phyloP scores from a whole-genome alignment of 2,113 vertebrate species.

The Chunga burmeisteri region DNA sequence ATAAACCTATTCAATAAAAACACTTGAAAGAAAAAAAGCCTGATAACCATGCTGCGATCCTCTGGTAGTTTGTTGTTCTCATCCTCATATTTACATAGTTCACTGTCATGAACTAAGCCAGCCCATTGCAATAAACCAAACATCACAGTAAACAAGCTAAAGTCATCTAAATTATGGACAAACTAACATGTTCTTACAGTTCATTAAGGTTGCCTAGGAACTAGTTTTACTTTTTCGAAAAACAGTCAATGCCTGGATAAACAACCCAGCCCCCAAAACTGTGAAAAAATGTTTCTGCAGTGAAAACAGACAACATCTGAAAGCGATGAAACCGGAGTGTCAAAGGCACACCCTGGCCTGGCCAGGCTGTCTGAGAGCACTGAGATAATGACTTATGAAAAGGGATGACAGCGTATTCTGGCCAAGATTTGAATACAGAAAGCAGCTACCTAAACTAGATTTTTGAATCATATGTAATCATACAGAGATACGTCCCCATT shows the following conservation, averaged over 20 bases:
- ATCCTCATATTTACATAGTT: neutral
- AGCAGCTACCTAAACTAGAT: neutral
- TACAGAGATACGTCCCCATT: neutral
- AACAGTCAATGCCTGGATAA: neutral
- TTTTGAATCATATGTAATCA: neutral
- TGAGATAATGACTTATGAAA: neutral
- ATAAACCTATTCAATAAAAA: neutral
- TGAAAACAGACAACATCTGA: neutral
- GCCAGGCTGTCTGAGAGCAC: neutral
- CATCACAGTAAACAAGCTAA: conserved; percentile 15
- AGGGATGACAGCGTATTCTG: neutral
- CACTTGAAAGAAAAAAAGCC: neutral
- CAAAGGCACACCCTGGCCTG: neutral
- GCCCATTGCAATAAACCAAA: conserved; percentile 6
- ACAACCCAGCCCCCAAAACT: neutral
- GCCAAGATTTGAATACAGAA: neutral
- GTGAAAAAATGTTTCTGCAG: neutral
- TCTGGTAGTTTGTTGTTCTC: neutral
- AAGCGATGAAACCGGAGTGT: neutral
- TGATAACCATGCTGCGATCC: neutral
- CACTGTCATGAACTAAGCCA: neutral
- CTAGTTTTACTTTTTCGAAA: neutral
- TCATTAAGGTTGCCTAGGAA: conserved; percentile 50
- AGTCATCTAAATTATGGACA: neutral
- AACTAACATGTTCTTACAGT: neutral